phyloP scores from a whole-genome alignment of 2,888 invertebrate genomes.

The Eristalis tenax region DNA sequence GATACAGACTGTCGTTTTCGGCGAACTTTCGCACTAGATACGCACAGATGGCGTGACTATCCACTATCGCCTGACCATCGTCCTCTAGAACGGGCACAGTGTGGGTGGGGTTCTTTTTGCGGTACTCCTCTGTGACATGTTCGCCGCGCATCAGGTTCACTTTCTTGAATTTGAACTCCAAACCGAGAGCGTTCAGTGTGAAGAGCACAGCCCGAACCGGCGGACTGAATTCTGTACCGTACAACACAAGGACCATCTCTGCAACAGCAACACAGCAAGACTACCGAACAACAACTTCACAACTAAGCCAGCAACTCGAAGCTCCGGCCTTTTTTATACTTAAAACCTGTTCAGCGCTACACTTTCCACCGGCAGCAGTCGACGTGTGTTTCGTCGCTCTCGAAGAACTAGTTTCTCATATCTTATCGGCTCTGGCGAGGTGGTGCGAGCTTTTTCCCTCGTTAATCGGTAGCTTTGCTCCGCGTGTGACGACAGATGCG shows the following conservation, averaged over 20 bases:
- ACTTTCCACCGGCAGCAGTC: conserved; percentile 15
- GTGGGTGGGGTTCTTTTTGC: conserved; percentile 83
- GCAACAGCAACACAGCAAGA: conserved; percentile 1
- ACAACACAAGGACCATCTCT: conserved; percentile 72
- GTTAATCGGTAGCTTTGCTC: conserved; percentile 36
- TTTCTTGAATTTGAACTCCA: conserved; percentile 70
- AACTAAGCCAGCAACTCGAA: conserved; percentile 47
- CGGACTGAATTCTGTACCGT: conserved; percentile 77
- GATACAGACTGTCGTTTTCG: conserved; percentile 77
- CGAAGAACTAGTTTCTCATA: conserved; percentile 46
- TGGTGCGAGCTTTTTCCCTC: conserved; percentile 25
- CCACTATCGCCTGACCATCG: conserved; percentile 75
- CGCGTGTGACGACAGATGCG: conserved; percentile 24
- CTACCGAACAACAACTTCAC: conserved; percentile 15
- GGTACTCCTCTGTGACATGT: conserved; percentile 73
- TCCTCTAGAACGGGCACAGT: conserved; percentile 78
- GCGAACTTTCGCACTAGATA: conserved; percentile 83
- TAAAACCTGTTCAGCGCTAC: conserved; percentile 19
- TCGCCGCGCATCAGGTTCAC: conserved; percentile 75
- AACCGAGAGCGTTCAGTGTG: conserved; percentile 75
- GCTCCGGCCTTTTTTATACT: conserved; percentile 44
- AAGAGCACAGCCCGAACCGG: conserved; percentile 77
- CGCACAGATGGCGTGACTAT: conserved; percentile 82
- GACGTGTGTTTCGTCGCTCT: neutral
- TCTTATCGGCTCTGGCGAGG: conserved; percentile 36